Evolutionary conservation across 2,888 invertebrate species (phyloP).

Genomic region (Conchocele bisecta): DNA sequence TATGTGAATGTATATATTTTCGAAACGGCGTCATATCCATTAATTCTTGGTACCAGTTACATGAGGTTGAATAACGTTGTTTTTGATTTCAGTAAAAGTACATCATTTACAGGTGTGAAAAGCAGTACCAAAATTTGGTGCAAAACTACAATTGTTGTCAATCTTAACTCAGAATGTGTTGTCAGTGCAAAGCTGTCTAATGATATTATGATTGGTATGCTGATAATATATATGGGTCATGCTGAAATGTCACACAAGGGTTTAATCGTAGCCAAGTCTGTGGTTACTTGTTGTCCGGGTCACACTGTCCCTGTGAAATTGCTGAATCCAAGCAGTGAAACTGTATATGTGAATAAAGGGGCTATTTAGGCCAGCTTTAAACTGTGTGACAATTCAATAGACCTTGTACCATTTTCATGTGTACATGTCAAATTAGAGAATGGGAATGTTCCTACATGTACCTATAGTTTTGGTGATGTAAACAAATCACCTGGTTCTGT

Average conservation of each 20-base stretch:
- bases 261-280: constrained; percentile 16
- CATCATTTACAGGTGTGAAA: constrained; percentile 8
- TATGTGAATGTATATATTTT: constrained; percentile 19
- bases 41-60: constrained; percentile 24
- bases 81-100: constrained; percentile 15
- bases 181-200: constrained; percentile 9
- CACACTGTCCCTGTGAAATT: constrained; percentile 26
- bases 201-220: constrained; percentile 21
- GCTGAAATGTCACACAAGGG: constrained; percentile 17
- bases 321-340: constrained; percentile 28
- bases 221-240: constrained; percentile 14
- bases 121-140: constrained; percentile 19
- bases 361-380: constrained; percentile 6
- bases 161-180: constrained; percentile 23
- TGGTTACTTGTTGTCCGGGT: constrained; percentile 29
- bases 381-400: not conserved
- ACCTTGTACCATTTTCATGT: no score
- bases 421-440: not conserved
- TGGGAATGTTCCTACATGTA: no score
- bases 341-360: constrained; percentile 15
- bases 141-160: constrained; percentile 5
- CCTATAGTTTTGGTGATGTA: not conserved
- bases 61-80: constrained; percentile 7
- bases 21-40: constrained; percentile 20
- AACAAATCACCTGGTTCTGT: no score